phyloP scores from a whole-genome alignment of 2,797 vertebrate species.

The Australoheros facetus region DNA sequence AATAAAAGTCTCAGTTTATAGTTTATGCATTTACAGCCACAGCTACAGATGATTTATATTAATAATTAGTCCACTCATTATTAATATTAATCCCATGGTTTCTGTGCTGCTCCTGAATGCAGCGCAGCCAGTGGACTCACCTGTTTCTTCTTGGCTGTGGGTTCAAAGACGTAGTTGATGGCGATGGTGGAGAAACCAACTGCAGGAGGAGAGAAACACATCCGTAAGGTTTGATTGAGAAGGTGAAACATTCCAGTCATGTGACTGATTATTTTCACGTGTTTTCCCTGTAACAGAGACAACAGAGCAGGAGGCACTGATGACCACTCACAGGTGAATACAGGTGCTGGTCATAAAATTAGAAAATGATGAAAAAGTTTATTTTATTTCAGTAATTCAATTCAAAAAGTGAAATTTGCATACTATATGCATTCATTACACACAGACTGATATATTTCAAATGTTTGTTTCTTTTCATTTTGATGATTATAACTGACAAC shows the following conservation, averaged over 20 bases:
- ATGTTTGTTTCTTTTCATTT: too few species aligned
- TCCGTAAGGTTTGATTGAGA: background rate
- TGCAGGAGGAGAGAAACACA: conserved; percentile 45
- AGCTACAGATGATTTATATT: background rate
- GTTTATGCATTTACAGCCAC: too few species aligned
- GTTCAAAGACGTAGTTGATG: conserved; percentile 78
- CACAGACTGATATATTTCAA: too few species aligned
- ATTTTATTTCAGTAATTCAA: too few species aligned
- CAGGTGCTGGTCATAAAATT: too few species aligned
- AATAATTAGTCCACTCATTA: background rate
- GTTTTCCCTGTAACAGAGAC: background rate
- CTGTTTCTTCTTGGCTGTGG: conserved; percentile 72
- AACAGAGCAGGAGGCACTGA: background rate
- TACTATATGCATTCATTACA: too few species aligned
- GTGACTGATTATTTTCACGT: background rate
- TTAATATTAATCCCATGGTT: background rate
- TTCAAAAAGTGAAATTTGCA: too few species aligned
- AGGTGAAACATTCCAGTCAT: background rate
- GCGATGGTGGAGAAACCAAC: conserved; percentile 82
- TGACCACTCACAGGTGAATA: background rate
- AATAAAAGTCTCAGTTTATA: conserved; percentile 1
- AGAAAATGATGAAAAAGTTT: too few species aligned
- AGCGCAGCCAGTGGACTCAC: conserved; percentile 48
- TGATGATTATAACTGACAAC: too few species aligned
- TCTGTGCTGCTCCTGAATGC: background rate